Conservation (phyloP, 2,888 invertebrate genomes). For the Endotricha flammealis region DNA sequence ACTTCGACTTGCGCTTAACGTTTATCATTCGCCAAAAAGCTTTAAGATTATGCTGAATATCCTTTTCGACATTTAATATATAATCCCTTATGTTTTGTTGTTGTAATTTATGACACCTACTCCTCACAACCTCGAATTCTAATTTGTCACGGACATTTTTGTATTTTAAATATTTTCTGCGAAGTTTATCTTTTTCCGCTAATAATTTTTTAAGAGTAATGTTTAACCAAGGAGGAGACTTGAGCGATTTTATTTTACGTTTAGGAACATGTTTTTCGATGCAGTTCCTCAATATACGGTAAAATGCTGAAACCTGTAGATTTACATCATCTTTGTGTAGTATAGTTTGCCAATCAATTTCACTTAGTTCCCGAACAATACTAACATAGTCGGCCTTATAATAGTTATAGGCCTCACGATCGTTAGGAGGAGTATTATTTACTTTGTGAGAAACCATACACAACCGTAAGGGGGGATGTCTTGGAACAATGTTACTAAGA, state of each 20-base stretch:
- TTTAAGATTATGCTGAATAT: background rate
- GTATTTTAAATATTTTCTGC: constrained; percentile 1
- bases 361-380: background rate
- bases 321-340: background rate
- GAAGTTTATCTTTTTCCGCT: background rate
- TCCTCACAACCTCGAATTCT: background rate
- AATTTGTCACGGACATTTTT: background rate
- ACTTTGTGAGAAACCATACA: background rate
- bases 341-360: background rate
- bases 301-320: background rate
- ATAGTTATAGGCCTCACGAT: background rate
- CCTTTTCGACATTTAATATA: background rate
- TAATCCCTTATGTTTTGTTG: background rate
- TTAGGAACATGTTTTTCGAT: background rate
- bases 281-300: background rate
- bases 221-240: background rate
- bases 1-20: background rate
- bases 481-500: background rate
- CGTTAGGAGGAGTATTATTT: background rate
- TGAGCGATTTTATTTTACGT: background rate
- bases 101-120: too few species aligned
- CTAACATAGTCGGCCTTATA: background rate
- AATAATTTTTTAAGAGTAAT: constrained; percentile 1
- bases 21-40: background rate
- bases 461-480: background rate